A percentile compares a stretch with the other conserved stretches of the same genome.
Conservation (phyloP, 2,888 invertebrate genomes). For the Willowsia nigromaculata region DNA sequence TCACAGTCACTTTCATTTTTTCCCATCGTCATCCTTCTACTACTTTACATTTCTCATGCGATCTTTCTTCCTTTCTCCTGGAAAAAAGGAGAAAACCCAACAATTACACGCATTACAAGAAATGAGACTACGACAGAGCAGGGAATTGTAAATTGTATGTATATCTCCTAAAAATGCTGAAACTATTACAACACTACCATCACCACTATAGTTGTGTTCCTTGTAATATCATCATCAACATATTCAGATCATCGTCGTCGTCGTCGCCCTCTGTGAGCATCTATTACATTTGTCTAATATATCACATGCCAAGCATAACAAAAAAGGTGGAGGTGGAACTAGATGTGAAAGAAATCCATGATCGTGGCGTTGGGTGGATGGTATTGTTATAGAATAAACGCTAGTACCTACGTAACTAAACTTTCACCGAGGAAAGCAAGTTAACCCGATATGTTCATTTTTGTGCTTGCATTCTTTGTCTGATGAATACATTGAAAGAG, state of each 20-base stretch:
- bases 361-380: neutral
- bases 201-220: neutral
- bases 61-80: neutral
- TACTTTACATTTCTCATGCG: neutral
- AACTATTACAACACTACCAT: conserved; percentile 9
- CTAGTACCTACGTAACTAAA: neutral
- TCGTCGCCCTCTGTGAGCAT: conserved; percentile 21
- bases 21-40: neutral
- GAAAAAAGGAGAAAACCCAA: conserved; percentile 26
- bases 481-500: conserved; percentile 6
- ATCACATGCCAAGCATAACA: conserved; percentile 61
- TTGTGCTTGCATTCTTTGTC: neutral
- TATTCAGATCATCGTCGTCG: conserved; percentile 2
- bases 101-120: conserved; percentile 64
- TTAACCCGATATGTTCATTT: neutral
- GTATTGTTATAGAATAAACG: conserved; percentile 5
- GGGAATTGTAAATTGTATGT: conserved; percentile 68
- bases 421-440: neutral
- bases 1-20: neutral
- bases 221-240: conserved; percentile 11
- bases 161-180: neutral
- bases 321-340: conserved; percentile 16
- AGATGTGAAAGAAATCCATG: neutral
- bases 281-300: conserved; percentile 58
- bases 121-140: conserved; percentile 61